phyloP scores from a whole-genome alignment of 2,113 vertebrate species.

The Dendropsophus ebraccatus region DNA sequence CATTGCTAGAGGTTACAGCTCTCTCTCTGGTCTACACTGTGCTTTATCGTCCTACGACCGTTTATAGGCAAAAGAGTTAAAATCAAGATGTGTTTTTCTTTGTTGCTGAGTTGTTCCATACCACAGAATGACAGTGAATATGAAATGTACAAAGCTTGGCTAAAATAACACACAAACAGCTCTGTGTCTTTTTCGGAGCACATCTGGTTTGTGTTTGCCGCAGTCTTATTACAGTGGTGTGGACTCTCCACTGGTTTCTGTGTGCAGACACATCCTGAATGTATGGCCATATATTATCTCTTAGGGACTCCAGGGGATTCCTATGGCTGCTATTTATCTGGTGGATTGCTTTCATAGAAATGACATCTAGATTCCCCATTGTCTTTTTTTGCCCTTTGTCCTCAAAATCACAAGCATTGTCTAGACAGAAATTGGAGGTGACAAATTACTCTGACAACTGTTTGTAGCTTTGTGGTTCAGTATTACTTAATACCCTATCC shows the following conservation, averaged over 20 bases:
- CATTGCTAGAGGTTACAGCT: no score
- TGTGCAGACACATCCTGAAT: background rate
- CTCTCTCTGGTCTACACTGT: background rate
- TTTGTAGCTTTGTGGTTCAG: background rate
- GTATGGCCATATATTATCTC: background rate
- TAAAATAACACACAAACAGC: slow-evolving; percentile 1
- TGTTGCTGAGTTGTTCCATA: background rate
- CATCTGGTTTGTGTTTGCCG: slow-evolving; percentile 36
- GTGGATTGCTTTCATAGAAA: background rate
- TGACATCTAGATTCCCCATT: background rate
- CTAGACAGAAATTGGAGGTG: background rate
- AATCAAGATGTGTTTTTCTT: background rate
- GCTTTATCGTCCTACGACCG: background rate
- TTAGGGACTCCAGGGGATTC: background rate
- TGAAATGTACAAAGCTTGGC: slow-evolving; percentile 9
- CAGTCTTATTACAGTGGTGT: background rate
- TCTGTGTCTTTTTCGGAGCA: background rate
- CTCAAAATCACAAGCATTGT: background rate
- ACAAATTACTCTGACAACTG: background rate
- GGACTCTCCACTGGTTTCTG: background rate
- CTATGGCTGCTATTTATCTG: background rate
- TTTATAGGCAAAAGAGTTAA: slow-evolving; percentile 3
- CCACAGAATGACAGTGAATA: background rate
- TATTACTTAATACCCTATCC: background rate
- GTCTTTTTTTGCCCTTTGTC: background rate